A percentile compares a stretch with the other conserved stretches of the same genome.
phyloP scores from a whole-genome alignment of 2,797 vertebrate species.

The Brachyrhaphis roseni region DNA sequence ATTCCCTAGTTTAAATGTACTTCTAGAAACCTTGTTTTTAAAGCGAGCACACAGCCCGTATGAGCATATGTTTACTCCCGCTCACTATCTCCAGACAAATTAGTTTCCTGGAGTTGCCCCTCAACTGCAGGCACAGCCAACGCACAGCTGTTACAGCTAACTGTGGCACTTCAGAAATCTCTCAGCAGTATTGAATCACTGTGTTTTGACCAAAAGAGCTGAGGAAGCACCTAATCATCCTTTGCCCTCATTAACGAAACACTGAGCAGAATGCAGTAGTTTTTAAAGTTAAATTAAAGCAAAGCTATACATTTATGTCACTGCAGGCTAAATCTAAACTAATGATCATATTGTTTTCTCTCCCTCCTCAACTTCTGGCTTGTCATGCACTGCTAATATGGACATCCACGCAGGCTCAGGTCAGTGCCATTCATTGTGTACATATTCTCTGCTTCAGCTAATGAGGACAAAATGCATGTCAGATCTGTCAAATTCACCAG shows the following conservation, averaged over 20 bases:
- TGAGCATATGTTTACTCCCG: conserved; percentile 58
- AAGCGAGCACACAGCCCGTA: conserved; percentile 33
- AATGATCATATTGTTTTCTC: conserved; percentile 88
- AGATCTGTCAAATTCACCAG: conserved; percentile 42
- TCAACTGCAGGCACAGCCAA: conserved; percentile 53
- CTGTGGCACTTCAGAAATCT: conserved; percentile 53
- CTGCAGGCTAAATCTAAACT: conserved; percentile 78
- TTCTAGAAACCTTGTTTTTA: conserved; percentile 40
- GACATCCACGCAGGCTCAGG: conserved; percentile 99
- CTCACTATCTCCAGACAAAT: conserved; percentile 63
- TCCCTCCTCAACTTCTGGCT: conserved; percentile 84
- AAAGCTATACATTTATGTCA: conserved; percentile 62
- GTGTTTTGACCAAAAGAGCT: conserved; percentile 54
- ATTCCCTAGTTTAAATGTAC: conserved; percentile 3
- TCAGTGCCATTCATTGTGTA: conserved; percentile 92
- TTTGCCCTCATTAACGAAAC: conserved; percentile 54
- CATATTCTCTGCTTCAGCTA: conserved; percentile 73
- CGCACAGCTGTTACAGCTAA: conserved; percentile 67
- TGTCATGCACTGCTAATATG: conserved; percentile 93
- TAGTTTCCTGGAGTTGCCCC: conserved; percentile 57
- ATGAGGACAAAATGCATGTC: conserved; percentile 73
- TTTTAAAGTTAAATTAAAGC: conserved; percentile 36
- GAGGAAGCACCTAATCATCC: conserved; percentile 64
- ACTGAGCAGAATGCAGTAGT: conserved; percentile 39
- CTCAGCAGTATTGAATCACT: conserved; percentile 54